Base-by-base conservation (phyloP, 2,888 invertebrate species). In the Abrostola triplasia region DNA sequence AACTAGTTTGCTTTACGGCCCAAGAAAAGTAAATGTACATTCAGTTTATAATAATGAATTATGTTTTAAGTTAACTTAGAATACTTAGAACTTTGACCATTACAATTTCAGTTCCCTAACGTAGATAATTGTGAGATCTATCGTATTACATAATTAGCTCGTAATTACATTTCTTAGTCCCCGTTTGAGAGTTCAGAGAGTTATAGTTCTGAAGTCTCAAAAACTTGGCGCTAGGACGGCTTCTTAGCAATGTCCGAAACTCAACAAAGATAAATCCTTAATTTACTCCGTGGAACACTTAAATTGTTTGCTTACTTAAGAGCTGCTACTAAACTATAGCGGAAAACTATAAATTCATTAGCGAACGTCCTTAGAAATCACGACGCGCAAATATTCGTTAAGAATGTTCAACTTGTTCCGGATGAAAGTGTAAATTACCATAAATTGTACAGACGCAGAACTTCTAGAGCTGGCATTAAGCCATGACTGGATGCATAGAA, bases 391-490 rank as follows among this genome's bases (percentile, higher is more conserved):
- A 54, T 12, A 54, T 57, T 36, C 40, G 9, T 36, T n/a, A 47
- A 44, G 40, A 13, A 41, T 56, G 55, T 59, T 56, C 47, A 52
- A 67, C 9, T 61, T 51, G 10, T 57, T 38, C 12, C 24, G 53
- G 44, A 36, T 8, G 41, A 36, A 40, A 9, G 40, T 55, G 48
- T 55, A 9, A 50, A 53, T 60, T 44, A 62, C 42, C 42, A 59
- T 64, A 64, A 54, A 61, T 64, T 64, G 44, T 24, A 40, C 55
- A 37, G 35, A 11, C 44, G 42, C 52, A 59, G 59, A n/a, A 59
- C 10, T 36, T 10, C 9, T 7, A 44, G 35, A 52, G 41, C 24
- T 9, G 9, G 38, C 48, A 2, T 6, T 49, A 12, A 35, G 48
- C 24, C 47, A 52, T 70, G 38, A 41, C 38, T 40, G 11, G 9